phyloP scores from a whole-genome alignment of 2,888 invertebrate genomes.

The Protodeltote pygarga region DNA sequence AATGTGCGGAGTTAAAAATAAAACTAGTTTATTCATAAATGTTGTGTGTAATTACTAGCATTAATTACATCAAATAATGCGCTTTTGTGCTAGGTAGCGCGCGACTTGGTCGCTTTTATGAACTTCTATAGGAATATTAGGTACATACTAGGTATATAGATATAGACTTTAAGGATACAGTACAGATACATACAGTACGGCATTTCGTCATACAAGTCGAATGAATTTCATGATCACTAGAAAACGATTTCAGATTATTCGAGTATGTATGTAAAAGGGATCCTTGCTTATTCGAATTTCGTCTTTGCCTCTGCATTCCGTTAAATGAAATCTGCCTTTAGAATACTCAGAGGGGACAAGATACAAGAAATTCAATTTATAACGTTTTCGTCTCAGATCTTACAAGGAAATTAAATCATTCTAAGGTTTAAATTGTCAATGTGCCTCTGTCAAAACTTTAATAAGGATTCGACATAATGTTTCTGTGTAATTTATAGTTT shows the following conservation, averaged over 20 bases:
- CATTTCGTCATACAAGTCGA: background rate
- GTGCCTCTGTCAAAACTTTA: slow-evolving; percentile 43
- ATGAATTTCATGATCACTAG: slow-evolving; percentile 15
- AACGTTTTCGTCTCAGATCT: slow-evolving; percentile 58
- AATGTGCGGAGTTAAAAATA: no score
- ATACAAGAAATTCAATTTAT: slow-evolving; percentile 69
- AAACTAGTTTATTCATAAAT: no score
- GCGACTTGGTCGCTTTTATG: no score
- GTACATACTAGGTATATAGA: no score
- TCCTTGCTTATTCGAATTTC: slow-evolving; percentile 43
- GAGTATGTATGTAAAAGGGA: slow-evolving; percentile 20
- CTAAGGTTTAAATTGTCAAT: slow-evolving; percentile 53
- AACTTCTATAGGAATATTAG: no score
- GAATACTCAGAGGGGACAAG: slow-evolving; percentile 62
- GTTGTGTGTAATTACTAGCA: no score
- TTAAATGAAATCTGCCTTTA: slow-evolving; percentile 53
- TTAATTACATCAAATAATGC: no score
- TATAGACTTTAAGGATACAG: slow-evolving; percentile 4
- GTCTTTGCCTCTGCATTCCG: slow-evolving; percentile 37
- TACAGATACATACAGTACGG: background rate
- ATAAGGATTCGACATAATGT: slow-evolving; percentile 37
- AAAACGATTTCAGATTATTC: no score
- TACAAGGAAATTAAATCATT: slow-evolving; percentile 67
- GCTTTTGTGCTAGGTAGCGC: no score
- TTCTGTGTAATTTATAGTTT: slow-evolving; percentile 37